Base-by-base conservation (phyloP, 2,113 vertebrate genomes). In the Puffinus mauretanicus region DNA sequence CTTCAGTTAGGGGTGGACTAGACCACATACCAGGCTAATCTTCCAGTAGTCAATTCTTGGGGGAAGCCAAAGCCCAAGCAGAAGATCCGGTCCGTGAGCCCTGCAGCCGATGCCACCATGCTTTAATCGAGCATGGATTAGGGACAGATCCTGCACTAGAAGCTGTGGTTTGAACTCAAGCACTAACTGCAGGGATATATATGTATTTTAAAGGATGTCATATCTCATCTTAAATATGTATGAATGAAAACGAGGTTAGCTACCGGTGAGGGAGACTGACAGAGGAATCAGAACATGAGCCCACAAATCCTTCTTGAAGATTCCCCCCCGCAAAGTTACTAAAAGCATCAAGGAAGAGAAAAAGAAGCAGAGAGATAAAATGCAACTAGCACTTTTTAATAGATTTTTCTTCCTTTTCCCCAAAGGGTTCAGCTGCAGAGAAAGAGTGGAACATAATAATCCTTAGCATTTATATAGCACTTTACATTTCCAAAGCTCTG, bases 361-460 rank as follows among this genome's bases (percentile, higher is more conserved):
- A 96, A 86, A 79, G 54, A 52, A 94, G 62, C 62, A 95, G 81
- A 90, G 62, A 87, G 69, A 90, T 95, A 95, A 97, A 96, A 97
- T 95, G 86, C 91, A 94, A 96, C 89, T 87, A 95, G 92, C 58
- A 95, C 91, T 97, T 95, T 97, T 95, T 90, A 97, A 97, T 96
- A 97, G 95, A 95, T 97, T 97, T 97, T 91, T 97, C 86, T 95
- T 94, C 54, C 94, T 97, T 97, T 97, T 95, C 91, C 96, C 94
- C 78, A 91, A 97, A 97, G 95, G 91, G 84, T 96, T 97, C 91
- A 96, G 91, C 97, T 88, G 94, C 95, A 96, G 93, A 94, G 94
- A 96, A 97, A 97, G 95, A 97, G 94, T 96, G 94, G 94, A 96
- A 97, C 96, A 97, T 97, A 97, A 97, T 97, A 96, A 97, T 97